phyloP scores from a whole-genome alignment of 2,888 invertebrate genomes.

The Bhutanitis thaidina region DNA sequence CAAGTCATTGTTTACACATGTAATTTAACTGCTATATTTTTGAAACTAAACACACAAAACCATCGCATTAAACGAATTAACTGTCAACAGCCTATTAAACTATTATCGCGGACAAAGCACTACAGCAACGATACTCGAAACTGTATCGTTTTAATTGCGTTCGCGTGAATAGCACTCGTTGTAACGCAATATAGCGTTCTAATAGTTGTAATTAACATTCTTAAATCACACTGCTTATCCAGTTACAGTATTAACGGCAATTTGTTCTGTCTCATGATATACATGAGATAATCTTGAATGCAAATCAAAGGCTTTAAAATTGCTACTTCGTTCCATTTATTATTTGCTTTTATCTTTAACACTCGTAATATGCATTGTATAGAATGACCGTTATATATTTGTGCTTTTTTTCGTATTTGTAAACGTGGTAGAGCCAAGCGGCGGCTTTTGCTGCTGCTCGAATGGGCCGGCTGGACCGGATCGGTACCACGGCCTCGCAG shows the following conservation, averaged over 20 bases:
- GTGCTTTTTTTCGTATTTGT: too few species aligned
- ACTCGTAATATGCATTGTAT: too few species aligned
- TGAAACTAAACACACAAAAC: too few species aligned
- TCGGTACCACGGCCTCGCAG: too few species aligned
- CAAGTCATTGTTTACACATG: too few species aligned
- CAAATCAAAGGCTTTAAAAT: conserved; percentile 2
- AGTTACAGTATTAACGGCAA: conserved; percentile 34
- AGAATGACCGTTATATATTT: too few species aligned
- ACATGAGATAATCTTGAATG: conserved; percentile 6
- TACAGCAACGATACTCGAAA: conserved; percentile 25
- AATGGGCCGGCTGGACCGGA: too few species aligned
- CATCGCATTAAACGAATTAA: conserved; percentile 15
- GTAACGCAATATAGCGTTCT: conserved; percentile 34
- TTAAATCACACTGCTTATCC: conserved; percentile 41
- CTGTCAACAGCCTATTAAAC: conserved; percentile 29
- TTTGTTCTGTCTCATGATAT: conserved; percentile 34
- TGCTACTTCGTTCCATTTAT: too few species aligned
- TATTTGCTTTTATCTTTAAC: too few species aligned
- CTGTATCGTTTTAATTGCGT: conserved; percentile 42
- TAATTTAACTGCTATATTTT: too few species aligned
- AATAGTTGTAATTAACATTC: conserved; percentile 41
- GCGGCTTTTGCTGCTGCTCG: too few species aligned
- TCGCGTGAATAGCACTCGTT: conserved; percentile 38
- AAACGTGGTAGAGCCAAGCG: too few species aligned
- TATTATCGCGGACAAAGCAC: conserved; percentile 23